phyloP scores from a whole-genome alignment of 2,113 vertebrate genomes.

The Burhinus oedicnemus region DNA sequence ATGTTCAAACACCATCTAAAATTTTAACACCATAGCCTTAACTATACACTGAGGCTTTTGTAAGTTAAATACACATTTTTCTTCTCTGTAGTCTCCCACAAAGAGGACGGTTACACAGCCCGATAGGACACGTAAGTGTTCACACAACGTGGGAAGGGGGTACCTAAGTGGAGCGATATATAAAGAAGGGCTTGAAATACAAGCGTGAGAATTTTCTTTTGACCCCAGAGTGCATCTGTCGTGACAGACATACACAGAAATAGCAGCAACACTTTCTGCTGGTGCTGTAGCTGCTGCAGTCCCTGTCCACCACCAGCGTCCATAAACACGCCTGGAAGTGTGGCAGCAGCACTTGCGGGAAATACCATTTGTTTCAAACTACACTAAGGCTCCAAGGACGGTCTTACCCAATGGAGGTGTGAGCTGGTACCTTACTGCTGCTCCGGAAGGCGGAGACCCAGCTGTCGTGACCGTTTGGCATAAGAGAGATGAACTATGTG shows the following conservation, averaged over 20 bases:
- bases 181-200: neutral
- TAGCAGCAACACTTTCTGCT: neutral
- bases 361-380: constrained; percentile 5
- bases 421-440: neutral
- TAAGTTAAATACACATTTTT: neutral
- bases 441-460: neutral
- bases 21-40: neutral
- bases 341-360: neutral
- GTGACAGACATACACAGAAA: neutral
- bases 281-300: neutral
- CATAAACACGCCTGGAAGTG: neutral
- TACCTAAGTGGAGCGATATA: neutral
- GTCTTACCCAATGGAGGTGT: neutral
- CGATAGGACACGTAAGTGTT: rapidly evolving
- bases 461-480: neutral
- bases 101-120: neutral
- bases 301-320: neutral
- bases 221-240: neutral
- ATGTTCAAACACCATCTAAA: neutral
- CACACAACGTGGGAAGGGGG: neutral
- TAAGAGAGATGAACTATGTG: neutral
- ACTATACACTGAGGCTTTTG: neutral
- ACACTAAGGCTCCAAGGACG: neutral
- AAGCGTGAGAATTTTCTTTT: neutral
- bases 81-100: neutral